phyloP scores from a whole-genome alignment of 1,140 invertebrate genomes.

The Aplysia californica region DNA sequence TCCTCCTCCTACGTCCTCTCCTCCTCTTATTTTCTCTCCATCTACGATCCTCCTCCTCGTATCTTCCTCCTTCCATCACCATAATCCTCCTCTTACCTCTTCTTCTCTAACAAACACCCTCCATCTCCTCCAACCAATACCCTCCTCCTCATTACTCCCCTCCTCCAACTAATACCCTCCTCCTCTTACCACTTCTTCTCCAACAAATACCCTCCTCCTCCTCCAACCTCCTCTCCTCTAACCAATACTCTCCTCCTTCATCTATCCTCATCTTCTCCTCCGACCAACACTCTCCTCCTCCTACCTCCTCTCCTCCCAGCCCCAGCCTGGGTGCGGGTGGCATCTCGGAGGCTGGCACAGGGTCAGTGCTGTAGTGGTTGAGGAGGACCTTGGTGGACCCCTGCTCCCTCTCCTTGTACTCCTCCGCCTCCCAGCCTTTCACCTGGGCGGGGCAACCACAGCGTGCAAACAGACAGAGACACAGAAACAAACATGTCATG shows the following conservation, averaged over 20 bases:
- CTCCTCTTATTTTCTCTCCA: not conserved
- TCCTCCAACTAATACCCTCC: not conserved
- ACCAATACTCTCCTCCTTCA: not conserved
- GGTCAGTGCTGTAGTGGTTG: conserved; percentile 52
- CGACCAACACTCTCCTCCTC: not conserved
- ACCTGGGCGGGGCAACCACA: conserved; percentile 35
- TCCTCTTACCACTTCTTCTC: not conserved
- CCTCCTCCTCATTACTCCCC: not conserved
- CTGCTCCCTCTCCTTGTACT: conserved; percentile 53
- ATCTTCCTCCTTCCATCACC: no score
- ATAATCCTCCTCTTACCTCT: not conserved
- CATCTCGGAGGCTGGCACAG: conserved; percentile 27
- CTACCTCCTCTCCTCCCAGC: conserved; percentile 55
- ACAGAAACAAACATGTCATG: no score
- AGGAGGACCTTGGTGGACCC: conserved; percentile 55
- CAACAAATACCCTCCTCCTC: not conserved
- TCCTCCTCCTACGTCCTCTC: not conserved
- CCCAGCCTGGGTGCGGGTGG: conserved; percentile 48
- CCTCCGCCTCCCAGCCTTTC: conserved; percentile 53
- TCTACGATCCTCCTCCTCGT: not conserved
- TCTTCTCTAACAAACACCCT: not conserved
- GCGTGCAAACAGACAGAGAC: not conserved
- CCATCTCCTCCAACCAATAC: not conserved
- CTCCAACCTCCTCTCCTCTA: not conserved
- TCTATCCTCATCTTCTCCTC: not conserved